phyloP scores from a whole-genome alignment of 2,113 vertebrate genomes.

The Equus przewalskii region DNA sequence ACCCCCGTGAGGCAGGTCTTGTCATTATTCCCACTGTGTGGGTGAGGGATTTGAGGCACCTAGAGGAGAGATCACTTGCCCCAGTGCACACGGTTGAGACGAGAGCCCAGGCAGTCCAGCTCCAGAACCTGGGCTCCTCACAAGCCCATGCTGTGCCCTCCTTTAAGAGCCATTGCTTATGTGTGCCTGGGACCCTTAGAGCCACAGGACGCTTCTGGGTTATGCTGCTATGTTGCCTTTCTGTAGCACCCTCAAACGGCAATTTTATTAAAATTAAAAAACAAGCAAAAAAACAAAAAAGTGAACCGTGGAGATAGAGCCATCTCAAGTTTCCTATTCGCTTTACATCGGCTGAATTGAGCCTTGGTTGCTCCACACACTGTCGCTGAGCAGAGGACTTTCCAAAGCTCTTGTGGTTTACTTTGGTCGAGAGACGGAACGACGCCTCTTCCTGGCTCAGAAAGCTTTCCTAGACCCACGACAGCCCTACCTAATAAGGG shows the following conservation, averaged over 20 bases:
- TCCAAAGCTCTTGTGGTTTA: background rate
- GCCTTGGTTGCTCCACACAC: background rate
- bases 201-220: background rate
- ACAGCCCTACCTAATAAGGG: background rate
- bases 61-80: no score
- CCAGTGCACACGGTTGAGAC: background rate
- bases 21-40: background rate
- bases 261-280: background rate
- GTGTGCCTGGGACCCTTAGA: background rate
- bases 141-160: rapidly evolving
- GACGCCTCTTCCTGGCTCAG: background rate
- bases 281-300: background rate
- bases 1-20: background rate
- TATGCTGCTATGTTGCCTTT: background rate
- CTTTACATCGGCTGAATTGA: background rate
- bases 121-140: background rate
- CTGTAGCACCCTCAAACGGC: background rate
- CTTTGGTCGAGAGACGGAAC: background rate
- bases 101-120: rapidly evolving
- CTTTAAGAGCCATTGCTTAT: rapidly evolving
- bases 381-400: background rate
- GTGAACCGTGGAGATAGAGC: background rate
- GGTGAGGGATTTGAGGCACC: background rate
- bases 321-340: background rate
- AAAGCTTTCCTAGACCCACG: background rate